Conservation (phyloP, 2,797 vertebrate species). For the Florisuga fusca region DNA sequence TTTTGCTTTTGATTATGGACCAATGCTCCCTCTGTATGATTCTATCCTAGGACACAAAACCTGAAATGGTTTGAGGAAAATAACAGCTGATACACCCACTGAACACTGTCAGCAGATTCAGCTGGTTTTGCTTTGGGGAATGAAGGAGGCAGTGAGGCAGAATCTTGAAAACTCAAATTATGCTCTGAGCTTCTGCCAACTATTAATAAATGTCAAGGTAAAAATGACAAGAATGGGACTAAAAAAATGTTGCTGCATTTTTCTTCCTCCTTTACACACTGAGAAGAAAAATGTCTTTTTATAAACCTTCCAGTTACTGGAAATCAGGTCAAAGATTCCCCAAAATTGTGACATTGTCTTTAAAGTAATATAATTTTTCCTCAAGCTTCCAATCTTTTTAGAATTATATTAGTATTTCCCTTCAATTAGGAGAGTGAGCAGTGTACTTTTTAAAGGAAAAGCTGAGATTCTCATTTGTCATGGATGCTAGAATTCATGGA, state of each 20-base stretch:
- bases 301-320: background rate
- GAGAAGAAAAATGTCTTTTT: background rate
- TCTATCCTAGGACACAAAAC: background rate
- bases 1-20: background rate
- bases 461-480: background rate
- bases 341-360: background rate
- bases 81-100: rapidly evolving
- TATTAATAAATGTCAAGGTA: background rate
- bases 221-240: background rate
- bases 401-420: background rate
- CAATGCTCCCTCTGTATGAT: background rate
- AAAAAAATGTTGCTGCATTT: background rate
- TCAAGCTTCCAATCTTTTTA: background rate
- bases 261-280: background rate
- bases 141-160: background rate
- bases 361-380: background rate
- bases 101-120: background rate
- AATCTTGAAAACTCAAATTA: background rate
- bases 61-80: background rate
- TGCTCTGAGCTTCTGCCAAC: background rate
- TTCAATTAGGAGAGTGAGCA: background rate
- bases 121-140: background rate
- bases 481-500: background rate
- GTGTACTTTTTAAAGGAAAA: background rate
- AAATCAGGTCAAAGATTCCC: background rate